Percentiles rank a stretch among this genome's conserved stretches.
phyloP scores from a whole-genome alignment of 92 coral and sea anemone species.

The Pocillopora meandrina region DNA sequence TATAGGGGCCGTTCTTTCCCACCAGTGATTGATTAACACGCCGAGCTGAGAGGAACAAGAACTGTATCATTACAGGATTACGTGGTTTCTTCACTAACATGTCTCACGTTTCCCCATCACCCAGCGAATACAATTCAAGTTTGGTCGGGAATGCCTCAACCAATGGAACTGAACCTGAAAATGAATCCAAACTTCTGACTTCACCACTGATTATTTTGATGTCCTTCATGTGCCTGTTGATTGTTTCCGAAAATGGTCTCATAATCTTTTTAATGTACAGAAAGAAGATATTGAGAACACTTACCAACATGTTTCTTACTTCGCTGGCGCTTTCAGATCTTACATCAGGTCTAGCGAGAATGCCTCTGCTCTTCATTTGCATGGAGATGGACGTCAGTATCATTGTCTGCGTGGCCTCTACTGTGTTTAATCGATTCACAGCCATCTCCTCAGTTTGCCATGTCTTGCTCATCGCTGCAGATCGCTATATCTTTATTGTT shows the following conservation, averaged over 20 bases:
- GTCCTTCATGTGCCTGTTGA: background rate
- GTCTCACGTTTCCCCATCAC: background rate
- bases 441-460: constrained; percentile 84
- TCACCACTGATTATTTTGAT: constrained; percentile 10
- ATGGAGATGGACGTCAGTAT: constrained; percentile 11
- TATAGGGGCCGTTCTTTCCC: background rate
- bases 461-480: constrained; percentile 70
- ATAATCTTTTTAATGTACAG: constrained; percentile 22
- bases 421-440: constrained; percentile 65
- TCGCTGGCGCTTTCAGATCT: constrained; percentile 88
- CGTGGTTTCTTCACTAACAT: background rate
- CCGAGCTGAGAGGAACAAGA: background rate
- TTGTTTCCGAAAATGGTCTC: constrained; percentile 6
- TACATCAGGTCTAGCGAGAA: constrained; percentile 69
- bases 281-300: constrained; percentile 53
- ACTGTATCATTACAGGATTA: too few species aligned
- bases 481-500: constrained; percentile 83
- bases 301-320: constrained; percentile 68
- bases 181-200: constrained; percentile 1
- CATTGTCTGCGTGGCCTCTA: constrained; percentile 54
- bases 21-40: background rate
- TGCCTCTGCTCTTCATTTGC: constrained; percentile 75
- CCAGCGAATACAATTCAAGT: background rate
- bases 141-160: background rate
- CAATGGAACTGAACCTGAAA: background rate